phyloP scores from a whole-genome alignment of 1,140 invertebrate species.

The Eulimnadia texana region DNA sequence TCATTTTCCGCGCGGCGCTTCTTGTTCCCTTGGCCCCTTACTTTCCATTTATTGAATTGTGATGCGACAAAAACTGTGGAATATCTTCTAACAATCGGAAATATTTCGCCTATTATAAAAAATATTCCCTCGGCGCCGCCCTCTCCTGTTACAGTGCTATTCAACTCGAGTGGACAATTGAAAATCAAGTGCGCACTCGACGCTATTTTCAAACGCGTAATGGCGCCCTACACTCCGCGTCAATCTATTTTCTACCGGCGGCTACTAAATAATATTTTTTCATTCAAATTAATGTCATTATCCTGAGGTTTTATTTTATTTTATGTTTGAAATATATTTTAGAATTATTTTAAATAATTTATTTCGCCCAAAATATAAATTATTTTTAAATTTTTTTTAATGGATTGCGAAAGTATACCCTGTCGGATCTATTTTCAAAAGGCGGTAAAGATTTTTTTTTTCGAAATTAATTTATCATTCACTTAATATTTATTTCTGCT shows the following conservation, averaged over 20 bases:
- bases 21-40: background rate
- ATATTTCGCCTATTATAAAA: background rate
- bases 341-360: no score
- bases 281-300: no score
- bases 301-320: no score
- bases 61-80: background rate
- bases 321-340: no score
- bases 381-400: no score
- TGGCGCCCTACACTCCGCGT: background rate
- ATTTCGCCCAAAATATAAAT: no score
- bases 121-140: background rate
- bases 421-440: no score
- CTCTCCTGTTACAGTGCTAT: background rate
- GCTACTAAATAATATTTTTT: background rate
- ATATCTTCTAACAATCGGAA: background rate
- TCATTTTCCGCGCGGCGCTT: background rate
- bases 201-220: background rate
- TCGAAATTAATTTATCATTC: no score
- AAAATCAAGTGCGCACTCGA: background rate
- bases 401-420: no score
- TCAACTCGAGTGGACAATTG: background rate
- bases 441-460: no score
- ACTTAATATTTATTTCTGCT: no score
- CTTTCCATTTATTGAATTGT: background rate
- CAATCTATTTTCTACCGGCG: background rate